Base-by-base conservation (phyloP, 2,888 invertebrate genomes). In the Meghimatium bilineatum region DNA sequence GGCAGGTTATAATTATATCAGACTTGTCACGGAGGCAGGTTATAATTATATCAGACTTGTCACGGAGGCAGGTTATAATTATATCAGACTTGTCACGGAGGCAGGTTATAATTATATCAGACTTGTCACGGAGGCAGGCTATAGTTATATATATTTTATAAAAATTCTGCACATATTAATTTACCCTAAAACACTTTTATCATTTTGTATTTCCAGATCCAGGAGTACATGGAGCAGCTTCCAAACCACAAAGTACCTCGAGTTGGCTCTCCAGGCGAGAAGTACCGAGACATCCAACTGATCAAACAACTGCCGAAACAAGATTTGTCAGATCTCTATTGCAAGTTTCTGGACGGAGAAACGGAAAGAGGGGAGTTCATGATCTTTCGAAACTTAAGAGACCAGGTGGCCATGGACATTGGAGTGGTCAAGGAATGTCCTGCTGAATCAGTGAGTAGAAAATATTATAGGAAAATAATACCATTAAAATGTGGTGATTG, bases 361-460 rank as follows among this genome's bases (percentile, higher is more conserved):
- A 87, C 85, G 14, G 92, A 93, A 86, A 87, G 87, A 81, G 91
- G 91, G 85, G 91, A 97, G 91, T 99, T 97, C 93, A 97, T 98
- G 94, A 98, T 98, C 94, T 99, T 99, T 94, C 96, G 98, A 89
- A 96, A 97, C 79, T 97, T 97, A 82, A 95, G 99, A 80, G 99
- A 99, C 94, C 98, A 98, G 95, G 96, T 98, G 90, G 98, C 98
- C 67, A 95, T 99, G 92, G 99, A 99, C 94, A 97, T 99, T 92
- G 99, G 97, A 92, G 94, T 94, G 87, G 94, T 95, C 17, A 93
- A 94, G 84, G 94, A 94, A 80, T 88, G 90, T 49, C 86, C 83
- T 29, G 52, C 72, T 2, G 86, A 88, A 44, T 87, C 88, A 78
- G 91, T 91, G 89, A 87, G 81, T 44, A 10, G 29, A 10, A 44